phyloP scores from a whole-genome alignment of 2,888 invertebrate genomes.

The Cryptocephalus primarius region DNA sequence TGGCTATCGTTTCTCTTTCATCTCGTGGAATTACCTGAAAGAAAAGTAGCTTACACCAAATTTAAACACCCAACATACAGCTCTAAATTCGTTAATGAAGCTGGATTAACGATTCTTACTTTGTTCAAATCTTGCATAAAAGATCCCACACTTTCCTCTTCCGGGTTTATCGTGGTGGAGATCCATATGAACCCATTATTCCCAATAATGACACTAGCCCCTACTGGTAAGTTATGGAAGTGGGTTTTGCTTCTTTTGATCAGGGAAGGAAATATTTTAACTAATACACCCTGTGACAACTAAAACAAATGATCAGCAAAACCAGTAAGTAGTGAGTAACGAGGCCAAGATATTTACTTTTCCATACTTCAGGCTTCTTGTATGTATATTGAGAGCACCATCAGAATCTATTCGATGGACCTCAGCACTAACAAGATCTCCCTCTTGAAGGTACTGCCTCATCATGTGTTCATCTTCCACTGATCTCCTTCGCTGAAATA shows the following conservation, averaged over 20 bases:
- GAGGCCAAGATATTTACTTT: constrained; percentile 49
- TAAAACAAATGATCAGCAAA: constrained; percentile 26
- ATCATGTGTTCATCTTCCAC: constrained; percentile 97
- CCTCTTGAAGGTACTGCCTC: constrained; percentile 88
- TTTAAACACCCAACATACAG: neutral
- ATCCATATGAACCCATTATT: constrained; percentile 97
- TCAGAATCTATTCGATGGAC: constrained; percentile 89
- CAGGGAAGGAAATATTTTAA: constrained; percentile 85
- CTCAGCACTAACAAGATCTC: constrained; percentile 95
- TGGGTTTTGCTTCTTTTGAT: constrained; percentile 91
- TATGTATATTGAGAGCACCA: constrained; percentile 86
- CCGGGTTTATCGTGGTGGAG: constrained; percentile 54
- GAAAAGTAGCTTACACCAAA: constrained; percentile 8
- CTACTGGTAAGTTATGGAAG: constrained; percentile 87
- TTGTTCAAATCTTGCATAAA: constrained; percentile 67
- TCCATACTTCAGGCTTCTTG: constrained; percentile 93
- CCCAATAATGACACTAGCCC: constrained; percentile 86
- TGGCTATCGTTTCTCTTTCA: constrained; percentile 77
- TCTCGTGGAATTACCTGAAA: constrained; percentile 58
- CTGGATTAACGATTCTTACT: constrained; percentile 22
- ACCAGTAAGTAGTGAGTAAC: neutral
- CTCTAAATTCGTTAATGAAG: neutral
- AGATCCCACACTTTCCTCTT: constrained; percentile 58
- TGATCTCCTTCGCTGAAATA: constrained; percentile 65
- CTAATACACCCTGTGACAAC: constrained; percentile 77